Evolutionary conservation across 2,888 invertebrate species (phyloP).

Genomic region (Exocentrus adspersus): DNA sequence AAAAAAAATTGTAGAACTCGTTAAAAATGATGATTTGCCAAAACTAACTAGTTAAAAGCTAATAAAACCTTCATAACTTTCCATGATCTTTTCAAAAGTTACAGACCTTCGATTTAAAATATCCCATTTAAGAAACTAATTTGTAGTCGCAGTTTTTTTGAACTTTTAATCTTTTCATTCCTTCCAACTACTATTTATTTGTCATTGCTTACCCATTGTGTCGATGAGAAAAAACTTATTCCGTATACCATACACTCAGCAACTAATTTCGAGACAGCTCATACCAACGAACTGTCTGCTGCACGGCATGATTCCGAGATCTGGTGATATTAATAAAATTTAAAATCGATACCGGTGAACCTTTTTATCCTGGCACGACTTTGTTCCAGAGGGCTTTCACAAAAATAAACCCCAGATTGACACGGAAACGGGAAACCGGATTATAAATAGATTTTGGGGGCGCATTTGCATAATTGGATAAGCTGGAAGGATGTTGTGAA

Average conservation of each 20-base stretch:
- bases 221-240: neutral
- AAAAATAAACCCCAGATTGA: constrained; percentile 5
- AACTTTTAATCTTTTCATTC: no score
- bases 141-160: no score
- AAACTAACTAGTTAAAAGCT: no score
- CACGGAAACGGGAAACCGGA: neutral
- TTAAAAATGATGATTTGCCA: no score
- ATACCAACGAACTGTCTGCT: neutral
- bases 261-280: neutral
- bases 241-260: neutral
- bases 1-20: no score
- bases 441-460: constrained; percentile 8
- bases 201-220: constrained; percentile 7
- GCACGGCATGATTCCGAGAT: neutral
- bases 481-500: neutral
- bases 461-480: neutral
- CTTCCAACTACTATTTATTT: no score
- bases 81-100: no score
- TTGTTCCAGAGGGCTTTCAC: constrained; percentile 6
- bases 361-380: constrained; percentile 43
- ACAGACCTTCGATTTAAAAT: no score
- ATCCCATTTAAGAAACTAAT: no score
- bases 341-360: constrained; percentile 42
- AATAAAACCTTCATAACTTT: no score
- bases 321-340: constrained; percentile 29